A percentile compares a stretch with the other conserved stretches of the same genome.
phyloP scores from a whole-genome alignment of 2,113 vertebrate species.

The Otocyon megalotis region DNA sequence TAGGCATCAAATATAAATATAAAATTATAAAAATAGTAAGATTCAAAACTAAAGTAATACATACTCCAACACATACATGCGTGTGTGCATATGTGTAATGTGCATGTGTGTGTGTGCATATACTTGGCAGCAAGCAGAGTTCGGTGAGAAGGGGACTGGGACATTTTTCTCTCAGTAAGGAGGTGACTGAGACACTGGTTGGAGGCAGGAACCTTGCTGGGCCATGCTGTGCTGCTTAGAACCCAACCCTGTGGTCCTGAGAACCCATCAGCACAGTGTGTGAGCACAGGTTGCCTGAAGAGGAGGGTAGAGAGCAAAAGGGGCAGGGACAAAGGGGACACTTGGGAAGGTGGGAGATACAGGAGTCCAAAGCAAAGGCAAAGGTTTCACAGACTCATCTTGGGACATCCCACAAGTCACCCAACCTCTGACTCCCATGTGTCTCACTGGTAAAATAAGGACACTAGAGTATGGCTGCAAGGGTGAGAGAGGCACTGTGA shows the following conservation, averaged over 20 bases:
- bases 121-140: neutral
- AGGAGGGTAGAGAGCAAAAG: no score
- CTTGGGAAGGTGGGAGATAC: rapidly evolving
- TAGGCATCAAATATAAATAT: neutral
- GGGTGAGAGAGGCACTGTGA: rapidly evolving
- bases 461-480: rapidly evolving
- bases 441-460: neutral
- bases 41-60: neutral
- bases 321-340: neutral
- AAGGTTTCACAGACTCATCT: neutral
- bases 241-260: neutral
- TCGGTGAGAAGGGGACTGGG: neutral
- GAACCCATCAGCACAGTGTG: rapidly evolving
- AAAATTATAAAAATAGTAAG: neutral
- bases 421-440: neutral
- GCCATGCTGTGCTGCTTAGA: neutral
- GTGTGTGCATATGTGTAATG: neutral
- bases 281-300: neutral
- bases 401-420: neutral
- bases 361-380: neutral
- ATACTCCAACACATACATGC: neutral
- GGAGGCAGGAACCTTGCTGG: neutral
- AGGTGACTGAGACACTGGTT: rapidly evolving
- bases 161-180: neutral
- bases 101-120: rapidly evolving